phyloP scores from a whole-genome alignment of 2,888 invertebrate species.

The Patella caerulea region DNA sequence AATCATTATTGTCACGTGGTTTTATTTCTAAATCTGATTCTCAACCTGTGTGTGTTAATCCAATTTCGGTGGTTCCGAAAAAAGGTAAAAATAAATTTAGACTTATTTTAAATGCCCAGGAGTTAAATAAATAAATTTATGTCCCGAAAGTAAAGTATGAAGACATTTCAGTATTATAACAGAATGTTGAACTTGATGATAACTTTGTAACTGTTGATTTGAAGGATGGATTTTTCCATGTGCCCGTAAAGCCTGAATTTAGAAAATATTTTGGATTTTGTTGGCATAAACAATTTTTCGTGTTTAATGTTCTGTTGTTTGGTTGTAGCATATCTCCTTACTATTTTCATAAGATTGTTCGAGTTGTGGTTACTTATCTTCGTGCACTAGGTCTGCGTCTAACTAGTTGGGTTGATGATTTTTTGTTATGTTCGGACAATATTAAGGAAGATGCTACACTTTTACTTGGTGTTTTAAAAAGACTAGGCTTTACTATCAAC shows the following conservation, averaged over 20 bases:
- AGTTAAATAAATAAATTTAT: not conserved
- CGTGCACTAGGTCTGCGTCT: not conserved
- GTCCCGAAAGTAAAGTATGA: not conserved
- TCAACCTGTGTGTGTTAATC: not conserved
- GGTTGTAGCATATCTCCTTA: not conserved
- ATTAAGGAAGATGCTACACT: not conserved
- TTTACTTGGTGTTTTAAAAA: not conserved
- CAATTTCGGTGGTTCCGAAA: not conserved
- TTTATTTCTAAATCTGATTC: not conserved
- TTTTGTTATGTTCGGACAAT: too few relatives aligned
- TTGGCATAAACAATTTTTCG: too few relatives aligned
- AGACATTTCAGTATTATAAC: not conserved
- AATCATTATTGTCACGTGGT: not conserved
- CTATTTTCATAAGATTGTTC: not conserved
- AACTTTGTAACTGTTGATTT: slow-evolving; percentile 4
- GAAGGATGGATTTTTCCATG: slow-evolving; percentile 2
- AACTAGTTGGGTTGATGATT: not conserved
- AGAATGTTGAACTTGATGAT: not conserved
- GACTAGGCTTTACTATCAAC: not conserved
- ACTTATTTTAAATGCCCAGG: not conserved
- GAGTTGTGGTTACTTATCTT: not conserved
- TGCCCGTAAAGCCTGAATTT: not conserved
- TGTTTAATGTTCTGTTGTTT: not conserved
- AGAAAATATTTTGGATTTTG: not conserved
- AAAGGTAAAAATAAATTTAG: not conserved